Percentiles rank a stretch among this genome's conserved stretches.
Conservation (phyloP, 2,888 invertebrate genomes). For the Microctonus aethiopoides region DNA sequence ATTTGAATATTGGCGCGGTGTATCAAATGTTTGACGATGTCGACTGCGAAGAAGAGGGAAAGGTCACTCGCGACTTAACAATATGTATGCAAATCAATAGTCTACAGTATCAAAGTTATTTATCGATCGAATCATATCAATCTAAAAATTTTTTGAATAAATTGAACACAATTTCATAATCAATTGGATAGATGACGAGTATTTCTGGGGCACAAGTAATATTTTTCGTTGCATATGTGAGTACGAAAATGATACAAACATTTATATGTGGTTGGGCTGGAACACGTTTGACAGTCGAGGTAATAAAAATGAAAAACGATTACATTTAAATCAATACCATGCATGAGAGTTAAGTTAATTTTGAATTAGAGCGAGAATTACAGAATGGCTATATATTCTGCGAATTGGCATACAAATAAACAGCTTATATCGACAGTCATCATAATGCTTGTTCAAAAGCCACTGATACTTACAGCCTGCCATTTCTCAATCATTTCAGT, state of each 20-base stretch:
- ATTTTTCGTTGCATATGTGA: conserved; percentile 23
- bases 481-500: conserved; percentile 25
- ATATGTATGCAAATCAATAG: too few species aligned
- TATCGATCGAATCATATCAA: too few species aligned
- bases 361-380: conserved; percentile 13
- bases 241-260: conserved; percentile 35
- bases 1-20: too few species aligned
- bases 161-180: background rate
- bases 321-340: background rate
- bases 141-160: background rate
- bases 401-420: conserved; percentile 15
- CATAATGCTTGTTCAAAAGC: conserved; percentile 25
- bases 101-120: too few species aligned
- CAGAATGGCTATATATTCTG: conserved; percentile 19
- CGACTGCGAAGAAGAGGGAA: too few species aligned
- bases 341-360: background rate
- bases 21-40: too few species aligned
- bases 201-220: conserved; percentile 19
- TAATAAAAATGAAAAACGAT: background rate
- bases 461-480: conserved; percentile 23
- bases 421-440: conserved; percentile 21
- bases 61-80: too few species aligned
- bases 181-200: conserved; percentile 2
- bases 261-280: conserved; percentile 35
- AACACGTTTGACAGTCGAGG: background rate